Conservation (phyloP, 2,113 vertebrate species). For the Leucopsar rothschildi region DNA sequence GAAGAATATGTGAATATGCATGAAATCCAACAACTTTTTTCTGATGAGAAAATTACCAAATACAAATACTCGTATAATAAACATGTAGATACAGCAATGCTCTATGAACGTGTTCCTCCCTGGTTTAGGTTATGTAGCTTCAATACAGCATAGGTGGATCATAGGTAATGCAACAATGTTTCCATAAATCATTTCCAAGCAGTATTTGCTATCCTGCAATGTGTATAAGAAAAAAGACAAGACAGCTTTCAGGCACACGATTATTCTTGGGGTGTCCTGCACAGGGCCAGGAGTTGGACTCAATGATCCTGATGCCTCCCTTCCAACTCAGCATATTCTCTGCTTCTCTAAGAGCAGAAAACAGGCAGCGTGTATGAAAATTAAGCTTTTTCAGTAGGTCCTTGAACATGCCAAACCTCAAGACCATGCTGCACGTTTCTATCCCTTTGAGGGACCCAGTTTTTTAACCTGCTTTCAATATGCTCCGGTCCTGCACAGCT, state of each 20-base stretch:
- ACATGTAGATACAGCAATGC: not conserved
- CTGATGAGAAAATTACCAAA: not conserved
- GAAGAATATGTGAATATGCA: not conserved
- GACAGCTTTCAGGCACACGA: not conserved
- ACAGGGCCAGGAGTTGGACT: not conserved
- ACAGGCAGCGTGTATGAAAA: not conserved
- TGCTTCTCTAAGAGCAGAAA: not conserved
- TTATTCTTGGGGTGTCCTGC: not conserved
- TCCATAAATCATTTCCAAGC: not conserved
- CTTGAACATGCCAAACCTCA: not conserved
- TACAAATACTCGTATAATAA: not conserved
- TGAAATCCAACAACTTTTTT: not conserved
- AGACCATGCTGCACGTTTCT: not conserved
- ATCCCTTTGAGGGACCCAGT: not conserved
- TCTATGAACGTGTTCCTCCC: not conserved
- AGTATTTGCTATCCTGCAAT: not conserved
- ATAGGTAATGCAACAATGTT: not conserved
- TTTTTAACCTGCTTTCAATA: not conserved
- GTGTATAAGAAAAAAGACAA: not conserved
- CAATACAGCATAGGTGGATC: not conserved
- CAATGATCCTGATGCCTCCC: fast-evolving
- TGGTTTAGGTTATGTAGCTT: not conserved
- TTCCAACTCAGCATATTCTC: not conserved
- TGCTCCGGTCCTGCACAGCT: not conserved
- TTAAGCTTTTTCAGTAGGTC: not conserved